A percentile compares a stretch with the other conserved stretches of the same genome.
Conservation (phyloP, 2,888 invertebrate species). For the Urechis unicinctus region DNA sequence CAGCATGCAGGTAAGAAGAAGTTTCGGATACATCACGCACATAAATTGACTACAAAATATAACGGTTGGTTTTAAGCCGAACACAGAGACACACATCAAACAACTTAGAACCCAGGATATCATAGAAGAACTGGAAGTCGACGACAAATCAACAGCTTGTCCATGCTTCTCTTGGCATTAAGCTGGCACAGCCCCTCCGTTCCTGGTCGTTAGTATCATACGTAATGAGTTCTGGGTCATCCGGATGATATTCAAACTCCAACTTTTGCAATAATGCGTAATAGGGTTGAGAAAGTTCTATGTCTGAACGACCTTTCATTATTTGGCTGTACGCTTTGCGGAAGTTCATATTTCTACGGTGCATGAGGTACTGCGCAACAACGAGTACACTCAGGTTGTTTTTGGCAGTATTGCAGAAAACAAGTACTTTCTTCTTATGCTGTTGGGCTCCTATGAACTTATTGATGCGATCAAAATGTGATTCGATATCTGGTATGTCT, state of each 20-base stretch:
- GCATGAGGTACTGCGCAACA: constrained; percentile 40
- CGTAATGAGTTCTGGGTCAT: too few relatives aligned
- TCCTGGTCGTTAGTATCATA: too few relatives aligned
- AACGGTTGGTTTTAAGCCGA: too few relatives aligned
- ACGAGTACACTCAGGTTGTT: constrained; percentile 33
- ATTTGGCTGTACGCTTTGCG: constrained; percentile 32
- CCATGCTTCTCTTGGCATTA: background rate
- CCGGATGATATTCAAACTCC: too few relatives aligned
- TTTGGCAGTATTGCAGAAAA: constrained; percentile 33
- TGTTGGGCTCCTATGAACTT: constrained; percentile 37
- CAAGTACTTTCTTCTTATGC: constrained; percentile 29
- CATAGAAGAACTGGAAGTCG: too few relatives aligned
- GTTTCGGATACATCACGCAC: too few relatives aligned
- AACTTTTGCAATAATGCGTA: background rate
- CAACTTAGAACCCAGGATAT: too few relatives aligned
- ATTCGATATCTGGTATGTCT: constrained; percentile 49
- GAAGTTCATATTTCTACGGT: constrained; percentile 26
- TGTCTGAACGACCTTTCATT: constrained; percentile 23
- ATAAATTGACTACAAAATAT: too few relatives aligned
- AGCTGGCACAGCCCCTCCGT: background rate
- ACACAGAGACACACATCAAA: too few relatives aligned
- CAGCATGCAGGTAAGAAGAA: too few relatives aligned
- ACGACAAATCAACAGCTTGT: too few relatives aligned
- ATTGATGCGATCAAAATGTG: constrained; percentile 39
- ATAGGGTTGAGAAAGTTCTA: background rate